These are phyloP conservation scores for Chloebia gouldiae DNA, from an alignment of 2,113 vertebrate species.

Conservation along the genomic window DNA sequence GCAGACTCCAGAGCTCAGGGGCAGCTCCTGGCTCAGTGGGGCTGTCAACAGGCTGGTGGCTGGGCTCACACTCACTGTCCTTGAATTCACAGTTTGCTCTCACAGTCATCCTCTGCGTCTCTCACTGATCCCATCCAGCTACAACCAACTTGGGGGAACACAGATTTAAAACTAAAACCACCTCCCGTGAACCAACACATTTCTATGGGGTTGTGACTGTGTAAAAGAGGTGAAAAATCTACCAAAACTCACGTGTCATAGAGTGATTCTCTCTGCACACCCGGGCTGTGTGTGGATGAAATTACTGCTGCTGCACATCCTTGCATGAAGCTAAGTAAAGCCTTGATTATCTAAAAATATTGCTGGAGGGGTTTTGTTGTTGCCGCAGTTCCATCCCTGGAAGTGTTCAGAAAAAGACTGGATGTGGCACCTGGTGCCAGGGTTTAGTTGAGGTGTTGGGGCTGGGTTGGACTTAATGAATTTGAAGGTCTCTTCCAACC, in stretches of 20 bases:
- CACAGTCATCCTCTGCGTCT: neutral
- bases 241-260: neutral
- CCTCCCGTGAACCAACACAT: neutral
- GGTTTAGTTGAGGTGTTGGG: too few relatives aligned
- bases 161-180: neutral
- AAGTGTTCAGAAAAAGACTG: too few relatives aligned
- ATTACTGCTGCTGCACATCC: neutral
- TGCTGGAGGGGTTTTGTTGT: neutral
- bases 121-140: neutral
- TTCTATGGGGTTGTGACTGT: neutral
- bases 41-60: accelerated
- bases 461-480: too few relatives aligned
- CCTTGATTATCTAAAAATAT: neutral
- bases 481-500: too few relatives aligned
- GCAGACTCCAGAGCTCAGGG: neutral
- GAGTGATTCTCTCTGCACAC: neutral
- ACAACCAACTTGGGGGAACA: neutral
- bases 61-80: neutral
- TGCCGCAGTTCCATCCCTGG: neutral
- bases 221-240: neutral
- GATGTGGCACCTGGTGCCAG: too few relatives aligned
- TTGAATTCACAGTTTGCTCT: neutral
- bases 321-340: neutral
- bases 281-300: neutral
- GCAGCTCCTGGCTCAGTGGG: neutral